Percentiles rank a stretch among this genome's conserved stretches.
Evolutionary conservation across 1,140 invertebrate species (phyloP).

Genomic region (Anastrepha obliqua): DNA sequence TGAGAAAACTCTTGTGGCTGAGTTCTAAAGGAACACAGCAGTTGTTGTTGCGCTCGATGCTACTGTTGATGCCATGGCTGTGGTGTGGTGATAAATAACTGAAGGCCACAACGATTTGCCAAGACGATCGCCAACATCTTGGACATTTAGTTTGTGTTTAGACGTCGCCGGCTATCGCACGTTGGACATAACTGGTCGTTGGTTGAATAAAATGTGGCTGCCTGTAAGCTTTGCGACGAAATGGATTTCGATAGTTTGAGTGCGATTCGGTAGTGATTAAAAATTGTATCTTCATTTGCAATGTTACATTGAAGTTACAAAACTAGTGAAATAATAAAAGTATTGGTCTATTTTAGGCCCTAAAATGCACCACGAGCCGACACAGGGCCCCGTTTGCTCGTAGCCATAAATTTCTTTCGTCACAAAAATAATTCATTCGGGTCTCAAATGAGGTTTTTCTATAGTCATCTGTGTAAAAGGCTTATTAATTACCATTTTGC

Average conservation of each 20-base stretch:
- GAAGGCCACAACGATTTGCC: slow-evolving; percentile 67
- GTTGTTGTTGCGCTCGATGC: background rate
- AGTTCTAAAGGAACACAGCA: background rate
- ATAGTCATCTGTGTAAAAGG: background rate
- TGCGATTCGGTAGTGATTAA: background rate
- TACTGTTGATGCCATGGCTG: background rate
- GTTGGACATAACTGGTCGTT: slow-evolving; percentile 54
- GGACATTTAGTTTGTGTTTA: slow-evolving; percentile 71
- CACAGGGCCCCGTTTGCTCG: too few relatives aligned
- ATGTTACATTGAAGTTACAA: background rate
- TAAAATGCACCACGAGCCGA: too few relatives aligned
- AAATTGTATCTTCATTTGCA: background rate
- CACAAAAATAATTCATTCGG: background rate
- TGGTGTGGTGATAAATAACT: slow-evolving; percentile 56
- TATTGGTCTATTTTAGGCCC: background rate
- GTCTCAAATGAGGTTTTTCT: background rate
- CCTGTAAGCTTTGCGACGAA: background rate
- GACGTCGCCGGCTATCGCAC: slow-evolving; percentile 66
- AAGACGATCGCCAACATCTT: slow-evolving; percentile 65
- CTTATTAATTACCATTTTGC: slow-evolving; percentile 36
- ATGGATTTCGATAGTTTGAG: background rate
- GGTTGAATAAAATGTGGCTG: background rate
- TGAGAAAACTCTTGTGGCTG: background rate
- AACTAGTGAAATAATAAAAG: background rate
- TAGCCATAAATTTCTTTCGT: too few relatives aligned